Percentiles rank a stretch among this genome's conserved stretches.
These are phyloP conservation scores for Cossypha polioptera DNA, from an alignment of 2,797 vertebrate species.

Conservation along the genomic window DNA sequence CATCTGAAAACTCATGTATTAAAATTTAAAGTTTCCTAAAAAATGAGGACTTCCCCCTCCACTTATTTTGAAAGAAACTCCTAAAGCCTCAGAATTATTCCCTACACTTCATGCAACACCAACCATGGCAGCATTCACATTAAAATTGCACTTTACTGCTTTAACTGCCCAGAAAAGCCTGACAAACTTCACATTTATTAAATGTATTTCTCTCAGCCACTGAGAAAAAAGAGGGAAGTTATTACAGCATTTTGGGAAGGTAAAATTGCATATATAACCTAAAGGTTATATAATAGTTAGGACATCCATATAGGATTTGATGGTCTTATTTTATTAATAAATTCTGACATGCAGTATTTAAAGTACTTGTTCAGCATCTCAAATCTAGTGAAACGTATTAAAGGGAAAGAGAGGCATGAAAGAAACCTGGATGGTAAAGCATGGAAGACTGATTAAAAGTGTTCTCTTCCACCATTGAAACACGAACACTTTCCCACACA, in stretches of 20 bases:
- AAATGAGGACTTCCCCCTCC: accelerated
- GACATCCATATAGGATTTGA: not conserved
- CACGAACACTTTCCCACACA: not conserved
- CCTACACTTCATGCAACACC: not conserved
- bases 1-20: not conserved
- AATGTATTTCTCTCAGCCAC: not conserved
- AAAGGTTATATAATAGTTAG: not conserved
- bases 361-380: not conserved
- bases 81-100: not conserved
- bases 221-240: not conserved
- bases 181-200: not conserved
- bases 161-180: not conserved
- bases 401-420: not conserved
- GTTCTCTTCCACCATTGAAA: not conserved
- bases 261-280: not conserved
- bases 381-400: not conserved
- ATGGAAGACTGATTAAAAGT: not conserved
- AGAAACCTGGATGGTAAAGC: not conserved
- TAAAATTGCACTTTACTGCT: not conserved
- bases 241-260: not conserved
- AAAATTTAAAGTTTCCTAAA: not conserved
- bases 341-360: not conserved
- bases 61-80: not conserved
- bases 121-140: not conserved
- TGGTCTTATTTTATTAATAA: not conserved